Evolutionary conservation across 2,113 vertebrate genomes (phyloP).

Genomic region (Hymenochirus boettgeri): DNA sequence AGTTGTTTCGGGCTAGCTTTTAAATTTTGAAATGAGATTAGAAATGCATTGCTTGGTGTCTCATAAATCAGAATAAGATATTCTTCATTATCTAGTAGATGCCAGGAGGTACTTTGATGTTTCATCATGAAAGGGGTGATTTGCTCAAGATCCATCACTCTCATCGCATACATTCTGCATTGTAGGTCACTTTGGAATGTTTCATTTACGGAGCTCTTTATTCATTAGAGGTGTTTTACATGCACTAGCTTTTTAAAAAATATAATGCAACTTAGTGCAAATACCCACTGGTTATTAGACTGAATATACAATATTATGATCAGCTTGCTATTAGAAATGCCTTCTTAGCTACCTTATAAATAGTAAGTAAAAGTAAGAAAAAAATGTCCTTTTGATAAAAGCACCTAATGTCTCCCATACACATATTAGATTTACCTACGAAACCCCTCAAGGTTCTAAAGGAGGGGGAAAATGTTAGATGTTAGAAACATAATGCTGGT

Average conservation of each 20-base stretch:
- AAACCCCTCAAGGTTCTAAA: no score
- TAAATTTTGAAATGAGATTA: constrained; percentile 40
- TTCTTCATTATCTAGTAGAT: constrained; percentile 43
- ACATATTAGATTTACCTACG: no score
- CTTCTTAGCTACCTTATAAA: no score
- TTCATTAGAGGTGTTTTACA: not conserved
- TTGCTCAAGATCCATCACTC: constrained; percentile 35
- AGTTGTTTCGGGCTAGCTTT: constrained; percentile 35
- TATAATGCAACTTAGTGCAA: not conserved
- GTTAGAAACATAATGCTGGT: no score
- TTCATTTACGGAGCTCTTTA: constrained; percentile 14
- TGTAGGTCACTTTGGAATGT: constrained; percentile 38
- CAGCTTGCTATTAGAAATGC: constrained; percentile 24
- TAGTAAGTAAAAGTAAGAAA: no score
- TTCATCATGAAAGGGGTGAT: constrained; percentile 34
- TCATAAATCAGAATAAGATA: constrained; percentile 31
- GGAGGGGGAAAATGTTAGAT: no score
- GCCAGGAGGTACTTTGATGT: constrained; percentile 40
- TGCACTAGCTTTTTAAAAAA: constrained; percentile 6
- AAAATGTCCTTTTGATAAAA: no score
- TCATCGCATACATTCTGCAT: constrained; percentile 7
- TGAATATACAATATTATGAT: constrained; percentile 23
- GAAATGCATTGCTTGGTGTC: constrained; percentile 33
- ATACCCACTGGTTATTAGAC: constrained; percentile 13
- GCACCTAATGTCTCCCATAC: no score